Base-by-base conservation (phyloP, 2,888 invertebrate genomes). In the Allygus modestus region DNA sequence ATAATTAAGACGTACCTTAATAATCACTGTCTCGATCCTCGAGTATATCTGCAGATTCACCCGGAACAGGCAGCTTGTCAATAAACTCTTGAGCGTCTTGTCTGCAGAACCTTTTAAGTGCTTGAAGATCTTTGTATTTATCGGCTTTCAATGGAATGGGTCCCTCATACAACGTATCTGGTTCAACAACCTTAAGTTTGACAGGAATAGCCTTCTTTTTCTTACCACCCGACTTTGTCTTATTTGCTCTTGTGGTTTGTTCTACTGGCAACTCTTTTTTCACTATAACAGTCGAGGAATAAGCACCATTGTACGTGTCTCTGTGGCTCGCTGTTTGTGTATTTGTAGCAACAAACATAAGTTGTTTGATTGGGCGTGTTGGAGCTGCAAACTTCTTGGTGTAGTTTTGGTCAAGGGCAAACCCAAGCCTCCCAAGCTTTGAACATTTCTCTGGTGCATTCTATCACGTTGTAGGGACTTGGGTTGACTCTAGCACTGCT, bases 401-500 rank as follows among this genome's bases (percentile, higher is more conserved):
- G 37, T 81, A 81, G 23, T 81, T 20, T 23, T 5, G 1, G 2
- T 46, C n/a, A 26, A 69, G 41, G 31, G 43, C 37, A 1, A 69
- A 11, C 12, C 81, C n/a, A n/a, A n/a, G n/a, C n/a, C n/a, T n/a
- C 82, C 71, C 82, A 82, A 23, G 37, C 69, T 15, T 69, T 17
- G 28, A 82, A 82, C 17, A 82, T 69, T 11, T 33, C 46, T n/a
- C 37, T n/a, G 1, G 69, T 41, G 33, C 82, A 82, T 26, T 41
- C 41, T 23, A 82, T 41, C 33, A 82, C 82, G 23, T 28, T 31
- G 28, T 75, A 83, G n/a, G 83, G 83, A 33, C 73, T 83, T 4
- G 73, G 83, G n/a, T 83, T 75, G 11, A 75, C 17, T 83, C 83
- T 73, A n/a, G 83, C 51, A 20, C 58, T 65, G 15, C 33, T 17